These are phyloP conservation scores for Aspidiotus rigidus DNA, from an alignment of 2,888 invertebrate species.

Conservation along the genomic window DNA sequence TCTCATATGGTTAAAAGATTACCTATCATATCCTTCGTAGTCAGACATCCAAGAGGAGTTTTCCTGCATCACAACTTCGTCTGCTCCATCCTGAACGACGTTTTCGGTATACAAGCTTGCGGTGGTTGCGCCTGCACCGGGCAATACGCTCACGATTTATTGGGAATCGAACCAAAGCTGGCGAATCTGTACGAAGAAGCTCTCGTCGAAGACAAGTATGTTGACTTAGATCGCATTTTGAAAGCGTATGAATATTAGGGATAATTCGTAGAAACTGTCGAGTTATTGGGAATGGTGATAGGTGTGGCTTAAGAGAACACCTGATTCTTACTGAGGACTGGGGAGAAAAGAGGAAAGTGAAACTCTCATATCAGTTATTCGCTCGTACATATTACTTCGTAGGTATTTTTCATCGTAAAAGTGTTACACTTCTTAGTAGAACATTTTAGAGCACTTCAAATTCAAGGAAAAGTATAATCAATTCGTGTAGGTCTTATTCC, in stretches of 20 bases:
- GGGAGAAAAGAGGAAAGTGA: too few species aligned
- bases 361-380: too few species aligned
- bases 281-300: background rate
- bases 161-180: conserved; percentile 70
- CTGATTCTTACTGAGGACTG: too few species aligned
- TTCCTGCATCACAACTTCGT: conserved; percentile 83
- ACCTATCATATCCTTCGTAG: conserved; percentile 77
- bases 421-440: too few species aligned
- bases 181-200: conserved; percentile 65
- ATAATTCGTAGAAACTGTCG: too few species aligned
- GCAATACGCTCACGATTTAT: conserved; percentile 71
- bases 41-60: conserved; percentile 68
- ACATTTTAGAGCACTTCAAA: too few species aligned
- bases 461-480: too few species aligned
- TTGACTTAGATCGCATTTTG: conserved; percentile 1
- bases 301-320: too few species aligned
- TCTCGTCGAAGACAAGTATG: conserved; percentile 53
- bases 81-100: conserved; percentile 75
- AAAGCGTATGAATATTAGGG: background rate
- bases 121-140: conserved; percentile 73
- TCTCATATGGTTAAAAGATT: conserved; percentile 58
- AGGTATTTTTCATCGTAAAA: too few species aligned
- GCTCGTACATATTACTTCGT: too few species aligned
- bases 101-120: conserved; percentile 81
- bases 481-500: too few species aligned